Evolutionary conservation across 2,113 vertebrate genomes (phyloP), one percentile per base, ranked within the genome.

Genomic region (Prochilodus magdalenae): DNA sequence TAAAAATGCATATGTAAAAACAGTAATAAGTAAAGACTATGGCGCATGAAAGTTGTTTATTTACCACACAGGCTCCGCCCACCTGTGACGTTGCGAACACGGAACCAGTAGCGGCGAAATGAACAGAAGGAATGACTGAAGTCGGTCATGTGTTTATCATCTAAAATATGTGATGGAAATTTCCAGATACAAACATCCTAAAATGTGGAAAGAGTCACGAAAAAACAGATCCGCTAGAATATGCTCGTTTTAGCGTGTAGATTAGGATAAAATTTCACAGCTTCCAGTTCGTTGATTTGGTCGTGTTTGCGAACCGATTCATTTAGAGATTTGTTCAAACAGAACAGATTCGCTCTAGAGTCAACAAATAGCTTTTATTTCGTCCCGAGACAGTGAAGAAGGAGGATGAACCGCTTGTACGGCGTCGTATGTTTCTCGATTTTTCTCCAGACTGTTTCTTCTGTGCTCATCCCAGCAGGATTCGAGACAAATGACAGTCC

Each of bases 401-500:
- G 30, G 70, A 83, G 10, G 30, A 86, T 83, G 80, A 22, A 2
- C 0, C 2, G 3, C 3, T 6, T 44, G 1, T 70, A 20, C 47
- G 24, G 22, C 16, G 1, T 62, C 1, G 4, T 30, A 33, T 40
- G 29, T 27, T 6, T 80, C 57, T 67, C 40, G 8, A 1, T 65
- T 3, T 15, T 80, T 10, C 3, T 26, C 8, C 51, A 55, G 11
- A 11, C 69, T 4, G 51, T 36, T 22, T 73, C 11, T 18, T 30
- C 44, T 71, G 22, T 11, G 16, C 24, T 26, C n/a, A 3, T 71
- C 27, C 47, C 40, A 66, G 12, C 80, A 18, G 29, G 77, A 3
- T 73, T 24, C 13, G 30, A 71, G n/a, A 87, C 62, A 18, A 93
- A 93, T 0, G 87, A 93, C 70, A 69, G 33, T 14, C 94, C 94